A percentile compares a stretch with the other conserved stretches of the same genome.
Evolutionary conservation across 2,797 vertebrate genomes (phyloP).

Genomic region (Ctenopoma kingsleyae): DNA sequence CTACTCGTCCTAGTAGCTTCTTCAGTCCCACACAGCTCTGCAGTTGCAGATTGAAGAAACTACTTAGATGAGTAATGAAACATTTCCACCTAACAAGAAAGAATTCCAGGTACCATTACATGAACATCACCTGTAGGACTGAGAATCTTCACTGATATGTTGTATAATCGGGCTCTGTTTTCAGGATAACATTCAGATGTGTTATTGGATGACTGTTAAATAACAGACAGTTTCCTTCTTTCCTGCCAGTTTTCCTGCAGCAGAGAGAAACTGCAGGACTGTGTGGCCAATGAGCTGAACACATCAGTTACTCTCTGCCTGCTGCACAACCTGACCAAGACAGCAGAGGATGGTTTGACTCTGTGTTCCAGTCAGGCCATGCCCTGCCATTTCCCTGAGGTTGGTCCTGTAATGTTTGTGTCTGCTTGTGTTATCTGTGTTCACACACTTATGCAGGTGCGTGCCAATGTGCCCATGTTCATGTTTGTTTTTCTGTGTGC

Average conservation of each 20-base stretch:
- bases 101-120: no score
- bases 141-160: neutral
- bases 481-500: slow-evolving; percentile 10
- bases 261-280: slow-evolving; percentile 84
- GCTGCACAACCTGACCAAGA: slow-evolving; percentile 88
- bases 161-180: slow-evolving; percentile 15
- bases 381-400: slow-evolving; percentile 95
- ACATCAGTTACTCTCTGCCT: slow-evolving; percentile 88
- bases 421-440: slow-evolving; percentile 12
- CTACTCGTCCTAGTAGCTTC: no score
- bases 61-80: no score
- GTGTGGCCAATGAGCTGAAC: slow-evolving; percentile 85
- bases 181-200: slow-evolving; percentile 6
- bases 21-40: no score
- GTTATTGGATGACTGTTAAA: neutral
- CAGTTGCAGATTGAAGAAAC: no score
- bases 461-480: neutral
- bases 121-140: no score
- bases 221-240: slow-evolving; percentile 17
- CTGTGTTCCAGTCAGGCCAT: slow-evolving; percentile 84
- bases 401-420: slow-evolving; percentile 64
- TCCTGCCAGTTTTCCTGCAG: slow-evolving; percentile 91
- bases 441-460: neutral
- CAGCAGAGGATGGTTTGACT: slow-evolving; percentile 80
- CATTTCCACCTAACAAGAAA: no score